phyloP scores from a whole-genome alignment of 2,888 invertebrate species.

The Pristionchus fissidentatus region DNA sequence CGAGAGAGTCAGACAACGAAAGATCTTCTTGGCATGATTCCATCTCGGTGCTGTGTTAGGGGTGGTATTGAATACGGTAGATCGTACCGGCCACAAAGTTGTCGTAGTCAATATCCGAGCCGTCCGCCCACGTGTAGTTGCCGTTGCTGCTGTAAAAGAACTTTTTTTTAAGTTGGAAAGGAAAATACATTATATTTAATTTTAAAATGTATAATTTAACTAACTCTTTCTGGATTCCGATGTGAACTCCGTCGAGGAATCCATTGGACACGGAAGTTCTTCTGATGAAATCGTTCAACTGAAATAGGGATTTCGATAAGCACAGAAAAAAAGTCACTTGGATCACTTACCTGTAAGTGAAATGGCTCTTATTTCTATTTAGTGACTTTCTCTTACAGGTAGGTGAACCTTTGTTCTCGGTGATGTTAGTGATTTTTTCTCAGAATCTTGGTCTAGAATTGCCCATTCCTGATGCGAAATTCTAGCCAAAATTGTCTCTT shows the following conservation, averaged over 20 bases:
- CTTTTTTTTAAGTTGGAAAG: no score
- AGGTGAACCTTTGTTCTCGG: no score
- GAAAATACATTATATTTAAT: no score
- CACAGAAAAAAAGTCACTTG: no score
- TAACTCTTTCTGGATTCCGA: constrained; percentile 31
- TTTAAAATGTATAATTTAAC: no score
- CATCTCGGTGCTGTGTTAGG: no score
- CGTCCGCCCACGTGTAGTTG: constrained; percentile 34
- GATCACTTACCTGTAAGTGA: no score
- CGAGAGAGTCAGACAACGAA: no score
- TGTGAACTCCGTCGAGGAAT: constrained; percentile 18
- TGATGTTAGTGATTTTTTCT: no score
- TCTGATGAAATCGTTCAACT: constrained; percentile 41
- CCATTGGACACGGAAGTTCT: background rate
- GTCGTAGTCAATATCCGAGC: constrained; percentile 7
- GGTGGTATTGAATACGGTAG: background rate
- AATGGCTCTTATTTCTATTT: no score
- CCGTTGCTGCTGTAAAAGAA: background rate
- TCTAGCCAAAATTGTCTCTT: background rate
- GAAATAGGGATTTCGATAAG: background rate
- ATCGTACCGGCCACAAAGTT: constrained; percentile 21
- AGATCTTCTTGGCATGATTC: no score
- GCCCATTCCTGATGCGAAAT: background rate
- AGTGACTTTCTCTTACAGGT: no score
- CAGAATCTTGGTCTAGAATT: background rate